These are phyloP conservation scores for Archivesica marissinica DNA, from an alignment of 1,140 invertebrate genomes.

Conservation along the genomic window DNA sequence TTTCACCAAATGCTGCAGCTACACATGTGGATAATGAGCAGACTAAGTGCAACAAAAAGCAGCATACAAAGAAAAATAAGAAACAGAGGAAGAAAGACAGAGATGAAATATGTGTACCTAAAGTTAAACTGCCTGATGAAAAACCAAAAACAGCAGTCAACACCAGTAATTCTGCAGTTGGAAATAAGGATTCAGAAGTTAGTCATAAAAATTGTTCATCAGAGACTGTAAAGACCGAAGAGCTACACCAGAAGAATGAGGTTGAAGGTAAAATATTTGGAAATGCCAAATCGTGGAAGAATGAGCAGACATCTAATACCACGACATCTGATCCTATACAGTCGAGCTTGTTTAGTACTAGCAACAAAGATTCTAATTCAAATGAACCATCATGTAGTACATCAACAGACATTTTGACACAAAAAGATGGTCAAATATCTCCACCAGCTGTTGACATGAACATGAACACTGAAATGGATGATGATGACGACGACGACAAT, in stretches of 20 bases:
- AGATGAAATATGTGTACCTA: background rate
- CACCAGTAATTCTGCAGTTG: background rate
- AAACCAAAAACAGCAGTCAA: background rate
- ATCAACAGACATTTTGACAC: background rate
- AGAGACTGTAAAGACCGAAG: background rate
- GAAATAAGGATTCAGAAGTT: background rate
- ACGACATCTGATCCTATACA: background rate
- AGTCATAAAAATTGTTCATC: background rate
- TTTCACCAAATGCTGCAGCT: background rate
- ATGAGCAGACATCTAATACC: background rate
- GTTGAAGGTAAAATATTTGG: background rate
- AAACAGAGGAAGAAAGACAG: conserved; percentile 7
- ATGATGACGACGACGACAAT: background rate
- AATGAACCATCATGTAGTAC: background rate
- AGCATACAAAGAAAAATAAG: conserved; percentile 13
- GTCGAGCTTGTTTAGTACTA: background rate
- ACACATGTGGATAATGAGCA: background rate
- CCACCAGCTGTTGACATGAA: background rate
- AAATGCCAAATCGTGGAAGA: background rate
- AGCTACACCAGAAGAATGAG: background rate
- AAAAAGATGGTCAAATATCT: background rate
- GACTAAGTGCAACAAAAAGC: background rate
- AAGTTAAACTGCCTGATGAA: background rate
- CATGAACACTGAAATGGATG: background rate
- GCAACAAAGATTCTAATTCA: background rate